A percentile compares a stretch with the other conserved stretches of the same genome.
Conservation (phyloP, 2,888 invertebrate species). For the Tinea semifulvella region DNA sequence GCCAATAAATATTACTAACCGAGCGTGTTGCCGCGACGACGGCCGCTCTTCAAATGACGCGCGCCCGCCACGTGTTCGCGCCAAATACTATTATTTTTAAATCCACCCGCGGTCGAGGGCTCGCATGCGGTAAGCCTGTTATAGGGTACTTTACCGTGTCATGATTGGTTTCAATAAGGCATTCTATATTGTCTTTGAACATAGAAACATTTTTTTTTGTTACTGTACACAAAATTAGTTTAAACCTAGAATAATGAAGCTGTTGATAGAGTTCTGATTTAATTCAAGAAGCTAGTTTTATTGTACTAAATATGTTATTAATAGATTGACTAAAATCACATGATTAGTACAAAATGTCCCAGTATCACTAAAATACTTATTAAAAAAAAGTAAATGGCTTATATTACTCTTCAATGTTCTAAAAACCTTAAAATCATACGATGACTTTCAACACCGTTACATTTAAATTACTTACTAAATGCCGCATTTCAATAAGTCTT, state of each 20-base stretch:
- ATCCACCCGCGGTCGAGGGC: neutral
- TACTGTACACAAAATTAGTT: neutral
- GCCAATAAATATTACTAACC: neutral
- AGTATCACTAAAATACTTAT: too few species aligned
- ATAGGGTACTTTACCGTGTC: slow-evolving; percentile 2
- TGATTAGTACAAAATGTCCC: too few species aligned
- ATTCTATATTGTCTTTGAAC: too few species aligned
- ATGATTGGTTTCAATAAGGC: too few species aligned
- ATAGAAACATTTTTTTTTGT: too few species aligned
- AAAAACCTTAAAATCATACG: too few species aligned
- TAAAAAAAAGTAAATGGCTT: too few species aligned
- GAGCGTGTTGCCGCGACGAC: slow-evolving; percentile 1
- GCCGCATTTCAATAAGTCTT: too few species aligned
- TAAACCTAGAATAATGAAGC: neutral
- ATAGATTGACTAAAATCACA: too few species aligned
- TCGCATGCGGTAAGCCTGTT: neutral
- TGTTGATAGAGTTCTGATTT: neutral
- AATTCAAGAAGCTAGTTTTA: neutral
- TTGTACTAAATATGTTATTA: neutral
- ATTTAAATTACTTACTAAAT: too few species aligned
- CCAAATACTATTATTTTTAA: slow-evolving; percentile 20
- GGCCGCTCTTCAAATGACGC: slow-evolving; percentile 25
- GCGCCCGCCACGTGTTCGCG: slow-evolving; percentile 28
- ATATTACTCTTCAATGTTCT: too few species aligned
- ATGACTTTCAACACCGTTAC: too few species aligned